phyloP scores from a whole-genome alignment of 2,113 vertebrate species.

The Halichoeres trimaculatus region DNA sequence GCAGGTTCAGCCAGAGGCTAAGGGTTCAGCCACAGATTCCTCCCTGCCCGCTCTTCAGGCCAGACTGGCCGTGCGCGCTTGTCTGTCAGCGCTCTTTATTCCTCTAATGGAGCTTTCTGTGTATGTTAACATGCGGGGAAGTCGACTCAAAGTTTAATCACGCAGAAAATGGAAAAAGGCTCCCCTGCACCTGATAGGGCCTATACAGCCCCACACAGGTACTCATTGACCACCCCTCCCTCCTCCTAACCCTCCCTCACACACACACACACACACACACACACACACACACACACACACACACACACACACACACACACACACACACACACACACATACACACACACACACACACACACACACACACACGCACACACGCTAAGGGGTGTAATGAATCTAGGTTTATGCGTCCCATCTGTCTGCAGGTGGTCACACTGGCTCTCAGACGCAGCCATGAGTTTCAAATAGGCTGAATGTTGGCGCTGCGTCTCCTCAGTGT shows the following conservation, averaged over 20 bases:
- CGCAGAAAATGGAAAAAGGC: conserved; percentile 81
- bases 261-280: conserved; percentile 27
- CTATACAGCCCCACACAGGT: conserved; percentile 40
- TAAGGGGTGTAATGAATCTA: conserved; percentile 59
- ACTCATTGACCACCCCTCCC: conserved; percentile 31
- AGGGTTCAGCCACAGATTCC: conserved; percentile 68
- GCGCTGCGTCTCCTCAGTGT: conserved; percentile 40
- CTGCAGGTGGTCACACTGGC: conserved; percentile 74
- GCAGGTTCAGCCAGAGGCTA: conserved; percentile 79
- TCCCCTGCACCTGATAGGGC: conserved; percentile 60
- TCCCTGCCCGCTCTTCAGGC: conserved; percentile 44
- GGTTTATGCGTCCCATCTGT: conserved; percentile 74
- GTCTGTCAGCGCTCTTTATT: conserved; percentile 66
- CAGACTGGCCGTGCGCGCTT: conserved; percentile 19
- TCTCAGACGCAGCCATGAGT: conserved; percentile 66
- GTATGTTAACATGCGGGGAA: conserved; percentile 76
- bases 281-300: conserved; percentile 23
- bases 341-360: conserved; percentile 26
- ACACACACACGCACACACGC: conserved; percentile 23
- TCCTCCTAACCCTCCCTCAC: background rate
- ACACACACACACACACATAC: conserved; percentile 21
- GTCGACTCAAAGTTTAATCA: conserved; percentile 76
- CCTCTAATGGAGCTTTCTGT: conserved; percentile 57
- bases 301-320: conserved; percentile 29
- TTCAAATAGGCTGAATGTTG: conserved; percentile 68